A percentile compares a stretch with the other conserved stretches of the same genome.
Evolutionary conservation across 2,797 vertebrate species (phyloP).

Genomic region (Nyctibius grandis): DNA sequence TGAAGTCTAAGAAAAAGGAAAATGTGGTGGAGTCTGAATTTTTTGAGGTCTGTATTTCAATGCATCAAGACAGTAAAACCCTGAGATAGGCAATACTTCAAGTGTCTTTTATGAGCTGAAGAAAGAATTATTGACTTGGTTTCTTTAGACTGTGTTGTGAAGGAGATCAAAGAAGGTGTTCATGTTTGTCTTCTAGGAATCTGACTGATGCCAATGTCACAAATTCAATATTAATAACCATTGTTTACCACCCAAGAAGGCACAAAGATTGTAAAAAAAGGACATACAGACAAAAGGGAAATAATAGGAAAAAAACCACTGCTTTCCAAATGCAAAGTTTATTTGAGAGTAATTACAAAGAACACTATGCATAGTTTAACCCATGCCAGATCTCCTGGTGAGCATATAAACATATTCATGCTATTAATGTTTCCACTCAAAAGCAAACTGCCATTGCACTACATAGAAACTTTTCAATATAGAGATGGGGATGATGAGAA

Average conservation of each 20-base stretch:
- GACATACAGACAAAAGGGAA: not conserved
- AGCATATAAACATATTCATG: not conserved
- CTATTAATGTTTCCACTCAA: not conserved
- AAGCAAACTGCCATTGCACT: not conserved
- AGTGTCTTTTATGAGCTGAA: conserved; percentile 33
- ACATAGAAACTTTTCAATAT: not conserved
- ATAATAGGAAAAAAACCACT: not conserved
- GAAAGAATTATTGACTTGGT: conserved; percentile 40
- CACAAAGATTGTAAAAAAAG: not conserved
- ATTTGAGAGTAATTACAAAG: not conserved
- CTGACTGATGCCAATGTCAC: not conserved
- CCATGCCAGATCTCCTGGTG: not conserved
- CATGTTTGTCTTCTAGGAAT: not conserved
- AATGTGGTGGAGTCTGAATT: not conserved
- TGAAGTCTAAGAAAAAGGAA: conserved; percentile 37
- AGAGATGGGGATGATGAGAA: not conserved
- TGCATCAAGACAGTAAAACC: conserved; percentile 15
- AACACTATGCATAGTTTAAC: not conserved
- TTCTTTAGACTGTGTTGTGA: not conserved
- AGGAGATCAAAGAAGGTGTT: conserved; percentile 38
- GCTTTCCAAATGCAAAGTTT: not conserved
- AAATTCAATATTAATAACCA: not conserved
- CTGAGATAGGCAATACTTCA: conserved; percentile 36
- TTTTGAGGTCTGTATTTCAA: conserved; percentile 1
- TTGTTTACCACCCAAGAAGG: conserved; percentile 13